Conservation (phyloP, 2,113 vertebrate genomes). For the Callipepla californica region DNA sequence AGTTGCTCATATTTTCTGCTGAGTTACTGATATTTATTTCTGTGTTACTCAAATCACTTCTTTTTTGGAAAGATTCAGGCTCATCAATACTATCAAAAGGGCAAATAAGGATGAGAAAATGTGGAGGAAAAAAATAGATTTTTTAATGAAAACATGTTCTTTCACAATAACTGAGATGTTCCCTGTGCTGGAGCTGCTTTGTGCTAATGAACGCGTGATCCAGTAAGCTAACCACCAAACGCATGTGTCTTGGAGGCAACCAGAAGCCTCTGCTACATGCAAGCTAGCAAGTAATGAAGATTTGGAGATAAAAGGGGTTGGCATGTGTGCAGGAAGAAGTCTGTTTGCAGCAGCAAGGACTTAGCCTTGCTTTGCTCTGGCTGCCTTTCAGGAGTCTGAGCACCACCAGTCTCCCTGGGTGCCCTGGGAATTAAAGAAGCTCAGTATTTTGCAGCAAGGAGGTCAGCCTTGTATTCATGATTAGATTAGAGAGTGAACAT, state of each 20-base stretch:
- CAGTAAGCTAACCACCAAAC: not conserved
- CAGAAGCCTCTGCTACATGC: not conserved
- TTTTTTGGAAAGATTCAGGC: not conserved
- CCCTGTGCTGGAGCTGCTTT: not conserved
- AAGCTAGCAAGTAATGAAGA: not conserved
- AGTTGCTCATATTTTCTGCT: not conserved
- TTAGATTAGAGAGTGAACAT: rapidly evolving
- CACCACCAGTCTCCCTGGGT: not conserved
- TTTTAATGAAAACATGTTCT: not conserved
- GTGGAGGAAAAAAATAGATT: not conserved
- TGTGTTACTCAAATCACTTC: not conserved
- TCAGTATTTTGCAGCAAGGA: not conserved
- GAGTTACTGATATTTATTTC: not conserved
- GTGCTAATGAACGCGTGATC: not conserved
- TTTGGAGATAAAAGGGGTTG: not conserved
- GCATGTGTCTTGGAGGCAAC: not conserved
- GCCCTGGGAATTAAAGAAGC: not conserved
- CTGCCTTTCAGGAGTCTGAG: no score
- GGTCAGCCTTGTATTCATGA: not conserved
- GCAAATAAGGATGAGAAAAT: not conserved
- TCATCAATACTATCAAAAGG: constrained; percentile 15
- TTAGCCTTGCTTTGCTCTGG: not conserved
- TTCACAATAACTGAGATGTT: not conserved
- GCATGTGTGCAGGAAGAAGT: not conserved
- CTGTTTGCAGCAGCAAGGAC: not conserved